phyloP scores from a whole-genome alignment of 1,140 invertebrate species.

The Odontomachus brunneus region DNA sequence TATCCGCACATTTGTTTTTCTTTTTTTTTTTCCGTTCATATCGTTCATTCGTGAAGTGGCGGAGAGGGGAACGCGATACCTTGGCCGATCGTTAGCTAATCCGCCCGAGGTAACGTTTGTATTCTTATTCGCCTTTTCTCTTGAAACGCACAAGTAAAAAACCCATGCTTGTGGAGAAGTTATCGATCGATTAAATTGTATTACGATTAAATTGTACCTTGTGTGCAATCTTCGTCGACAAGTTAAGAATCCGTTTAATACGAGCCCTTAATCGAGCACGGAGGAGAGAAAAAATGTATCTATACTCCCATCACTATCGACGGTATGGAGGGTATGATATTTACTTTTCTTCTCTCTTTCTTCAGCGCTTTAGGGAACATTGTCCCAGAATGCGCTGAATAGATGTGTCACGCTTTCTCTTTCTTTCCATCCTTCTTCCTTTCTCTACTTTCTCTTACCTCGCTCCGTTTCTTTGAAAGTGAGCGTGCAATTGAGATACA shows the following conservation, averaged over 20 bases:
- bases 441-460: too few species aligned
- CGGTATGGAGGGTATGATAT: neutral
- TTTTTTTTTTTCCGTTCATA: neutral
- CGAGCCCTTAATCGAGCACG: constrained; percentile 47
- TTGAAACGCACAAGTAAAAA: constrained; percentile 69
- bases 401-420: too few species aligned
- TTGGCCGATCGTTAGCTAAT: constrained; percentile 37
- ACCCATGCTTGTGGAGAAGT: constrained; percentile 30
- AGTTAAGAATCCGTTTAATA: constrained; percentile 63
- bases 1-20: constrained; percentile 34
- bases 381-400: too few species aligned
- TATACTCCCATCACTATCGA: neutral
- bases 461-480: too few species aligned
- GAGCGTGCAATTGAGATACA: too few species aligned
- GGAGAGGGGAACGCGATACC: neutral
- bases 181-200: constrained; percentile 47
- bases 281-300: neutral
- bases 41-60: constrained; percentile 34
- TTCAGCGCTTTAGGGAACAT: too few species aligned
- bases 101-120: constrained; percentile 44
- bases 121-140: neutral
- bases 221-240: constrained; percentile 62
- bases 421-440: too few species aligned
- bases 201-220: constrained; percentile 64
- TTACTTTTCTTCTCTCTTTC: neutral